Evolutionary conservation across 1,140 invertebrate genomes (phyloP).

Genomic region (Lasioglossum baleicum): DNA sequence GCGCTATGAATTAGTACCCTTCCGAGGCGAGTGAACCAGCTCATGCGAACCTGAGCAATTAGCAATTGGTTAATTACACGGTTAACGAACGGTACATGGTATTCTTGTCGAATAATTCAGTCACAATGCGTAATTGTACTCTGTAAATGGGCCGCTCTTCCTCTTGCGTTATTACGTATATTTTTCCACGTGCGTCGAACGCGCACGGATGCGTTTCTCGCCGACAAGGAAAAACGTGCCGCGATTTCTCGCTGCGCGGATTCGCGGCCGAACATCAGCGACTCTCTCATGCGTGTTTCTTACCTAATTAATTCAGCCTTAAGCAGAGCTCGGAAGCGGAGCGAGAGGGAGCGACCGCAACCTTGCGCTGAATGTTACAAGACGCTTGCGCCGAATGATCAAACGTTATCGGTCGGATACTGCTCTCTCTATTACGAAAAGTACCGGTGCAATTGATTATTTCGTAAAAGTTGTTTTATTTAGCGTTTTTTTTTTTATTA

Average conservation of each 20-base stretch:
- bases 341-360: constrained; percentile 14
- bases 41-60: constrained; percentile 62
- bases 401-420: not conserved
- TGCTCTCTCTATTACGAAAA: too few species aligned
- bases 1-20: constrained; percentile 48
- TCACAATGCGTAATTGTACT: constrained; percentile 60
- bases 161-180: constrained; percentile 10
- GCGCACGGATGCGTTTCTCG: not conserved
- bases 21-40: constrained; percentile 32
- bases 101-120: constrained; percentile 57
- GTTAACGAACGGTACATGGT: constrained; percentile 58
- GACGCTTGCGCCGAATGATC: constrained; percentile 15
- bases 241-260: too few species aligned
- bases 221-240: too few species aligned
- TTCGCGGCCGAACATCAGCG: not conserved
- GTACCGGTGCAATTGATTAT: too few species aligned
- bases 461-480: too few species aligned
- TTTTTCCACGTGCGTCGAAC: constrained; percentile 48
- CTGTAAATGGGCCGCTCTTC: constrained; percentile 55
- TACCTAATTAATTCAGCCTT: constrained; percentile 42
- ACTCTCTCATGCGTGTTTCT: constrained; percentile 35
- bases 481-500: too few species aligned
- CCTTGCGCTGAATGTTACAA: constrained; percentile 29
- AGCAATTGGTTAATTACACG: constrained; percentile 62
- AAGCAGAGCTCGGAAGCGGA: constrained; percentile 6